Evolutionary conservation across 2,113 vertebrate species (phyloP).

Genomic region (Anolis sagrei): DNA sequence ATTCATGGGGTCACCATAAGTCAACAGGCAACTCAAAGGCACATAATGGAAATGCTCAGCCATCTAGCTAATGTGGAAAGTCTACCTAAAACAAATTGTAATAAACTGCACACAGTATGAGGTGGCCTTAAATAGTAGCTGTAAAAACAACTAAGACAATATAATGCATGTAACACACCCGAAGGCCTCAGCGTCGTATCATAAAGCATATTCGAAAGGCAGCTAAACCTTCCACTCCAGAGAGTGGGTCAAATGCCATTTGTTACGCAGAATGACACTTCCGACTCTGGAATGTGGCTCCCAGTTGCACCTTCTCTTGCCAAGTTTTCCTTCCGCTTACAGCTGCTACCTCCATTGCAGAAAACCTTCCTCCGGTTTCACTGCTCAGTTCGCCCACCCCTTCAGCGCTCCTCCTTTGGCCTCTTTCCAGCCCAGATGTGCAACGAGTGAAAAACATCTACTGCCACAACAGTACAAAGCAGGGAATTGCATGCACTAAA

Average conservation of each 20-base stretch:
- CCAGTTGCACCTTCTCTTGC: background rate
- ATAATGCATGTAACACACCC: background rate
- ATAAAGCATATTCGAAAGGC: background rate
- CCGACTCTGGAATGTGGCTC: background rate
- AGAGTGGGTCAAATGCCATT: background rate
- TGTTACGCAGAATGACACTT: background rate
- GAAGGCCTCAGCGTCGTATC: no score
- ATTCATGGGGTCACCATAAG: no score
- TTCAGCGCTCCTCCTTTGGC: constrained; percentile 23
- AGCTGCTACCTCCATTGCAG: constrained; percentile 39
- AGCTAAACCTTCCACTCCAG: background rate
- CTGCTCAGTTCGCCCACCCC: background rate
- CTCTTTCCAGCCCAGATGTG: constrained; percentile 50
- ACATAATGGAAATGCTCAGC: no score
- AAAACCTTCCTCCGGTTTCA: background rate
- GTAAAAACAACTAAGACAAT: background rate
- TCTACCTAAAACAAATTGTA: no score
- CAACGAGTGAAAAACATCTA: background rate
- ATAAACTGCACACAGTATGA: background rate
- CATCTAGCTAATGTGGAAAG: no score
- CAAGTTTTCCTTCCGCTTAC: constrained; percentile 17
- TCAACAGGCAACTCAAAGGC: no score
- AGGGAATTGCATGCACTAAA: accelerated
- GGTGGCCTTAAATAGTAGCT: background rate
- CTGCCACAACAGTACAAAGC: constrained; percentile 9